Conservation (phyloP, 1,140 invertebrate genomes). For the Hetaerina americana region DNA sequence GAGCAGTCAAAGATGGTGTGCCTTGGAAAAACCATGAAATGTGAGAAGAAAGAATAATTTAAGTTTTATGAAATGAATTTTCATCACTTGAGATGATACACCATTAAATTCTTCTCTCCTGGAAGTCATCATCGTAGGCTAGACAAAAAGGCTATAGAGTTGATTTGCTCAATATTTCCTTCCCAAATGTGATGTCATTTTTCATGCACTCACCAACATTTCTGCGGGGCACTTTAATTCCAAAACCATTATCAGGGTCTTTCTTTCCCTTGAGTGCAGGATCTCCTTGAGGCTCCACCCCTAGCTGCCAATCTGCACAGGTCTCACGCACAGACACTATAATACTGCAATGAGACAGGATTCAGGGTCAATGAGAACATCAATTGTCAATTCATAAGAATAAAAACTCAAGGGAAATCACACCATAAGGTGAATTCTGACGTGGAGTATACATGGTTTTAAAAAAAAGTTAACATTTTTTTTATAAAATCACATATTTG, state of each 20-base stretch:
- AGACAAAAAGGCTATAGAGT: too few species aligned
- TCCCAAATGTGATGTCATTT: not conserved
- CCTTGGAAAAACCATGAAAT: too few species aligned
- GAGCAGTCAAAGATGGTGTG: too few species aligned
- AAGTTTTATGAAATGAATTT: too few species aligned
- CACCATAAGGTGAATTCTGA: slow-evolving; percentile 13
- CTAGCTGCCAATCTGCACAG: slow-evolving; percentile 90
- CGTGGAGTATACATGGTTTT: not conserved
- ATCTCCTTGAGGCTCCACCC: slow-evolving; percentile 82
- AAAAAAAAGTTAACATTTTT: not conserved
- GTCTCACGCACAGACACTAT: slow-evolving; percentile 91
- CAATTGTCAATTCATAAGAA: too few species aligned
- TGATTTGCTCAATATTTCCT: too few species aligned
- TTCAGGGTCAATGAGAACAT: too few species aligned
- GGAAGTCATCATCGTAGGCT: too few species aligned
- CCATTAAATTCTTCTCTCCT: too few species aligned
- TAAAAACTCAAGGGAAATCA: slow-evolving; percentile 6
- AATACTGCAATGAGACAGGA: slow-evolving; percentile 65
- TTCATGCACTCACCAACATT: slow-evolving; percentile 65
- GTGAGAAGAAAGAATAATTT: too few species aligned
- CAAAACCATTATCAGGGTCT: slow-evolving; percentile 80
- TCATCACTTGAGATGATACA: too few species aligned
- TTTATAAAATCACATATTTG: too few species aligned
- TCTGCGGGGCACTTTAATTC: slow-evolving; percentile 80
- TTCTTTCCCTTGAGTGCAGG: slow-evolving; percentile 92